Percentiles rank a stretch among this genome's conserved stretches.
Evolutionary conservation across 2,888 invertebrate genomes (phyloP).

Genomic region (Sinopyrophorus schimmeli): DNA sequence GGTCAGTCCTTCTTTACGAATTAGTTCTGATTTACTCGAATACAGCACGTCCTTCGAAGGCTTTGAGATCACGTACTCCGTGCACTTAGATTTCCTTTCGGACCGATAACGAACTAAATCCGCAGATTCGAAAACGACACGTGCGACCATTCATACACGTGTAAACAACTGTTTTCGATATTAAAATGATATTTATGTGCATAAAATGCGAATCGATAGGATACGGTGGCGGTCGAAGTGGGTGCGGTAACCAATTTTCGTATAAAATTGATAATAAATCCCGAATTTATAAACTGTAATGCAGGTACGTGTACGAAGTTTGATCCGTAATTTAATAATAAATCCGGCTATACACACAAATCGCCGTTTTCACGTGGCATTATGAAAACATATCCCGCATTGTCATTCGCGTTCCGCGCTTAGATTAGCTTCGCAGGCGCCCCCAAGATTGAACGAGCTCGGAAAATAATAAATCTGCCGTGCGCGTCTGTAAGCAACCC

Average conservation of each 20-base stretch:
- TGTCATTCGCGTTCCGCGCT: conserved; percentile 41
- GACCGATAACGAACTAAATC: conserved; percentile 22
- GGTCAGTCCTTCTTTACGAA: conserved; percentile 12
- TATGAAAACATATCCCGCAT: conserved; percentile 40
- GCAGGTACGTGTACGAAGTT: conserved; percentile 11
- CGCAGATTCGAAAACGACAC: conserved; percentile 15
- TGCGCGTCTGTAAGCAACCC: conserved; percentile 43
- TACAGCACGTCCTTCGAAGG: conserved; percentile 10
- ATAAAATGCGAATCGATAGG: conserved; percentile 7
- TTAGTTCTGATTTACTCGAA: conserved; percentile 16
- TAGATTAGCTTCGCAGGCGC: conserved; percentile 42
- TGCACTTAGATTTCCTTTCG: conserved; percentile 24
- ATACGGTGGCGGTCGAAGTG: not conserved
- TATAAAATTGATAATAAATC: conserved; percentile 14
- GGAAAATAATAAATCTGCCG: conserved; percentile 43
- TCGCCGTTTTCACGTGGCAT: conserved; percentile 32
- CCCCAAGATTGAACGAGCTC: conserved; percentile 43
- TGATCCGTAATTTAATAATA: conserved; percentile 29
- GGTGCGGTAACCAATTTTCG: not conserved
- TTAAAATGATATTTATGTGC: conserved; percentile 12
- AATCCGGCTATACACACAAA: conserved; percentile 32
- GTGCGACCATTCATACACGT: conserved; percentile 15
- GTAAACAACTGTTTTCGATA: not conserved
- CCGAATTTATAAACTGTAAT: conserved; percentile 13
- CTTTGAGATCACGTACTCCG: conserved; percentile 21